Evolutionary conservation across 2,888 invertebrate genomes (phyloP), one percentile per base, ranked within the genome.

Genomic region (Drosophila falleni): DNA sequence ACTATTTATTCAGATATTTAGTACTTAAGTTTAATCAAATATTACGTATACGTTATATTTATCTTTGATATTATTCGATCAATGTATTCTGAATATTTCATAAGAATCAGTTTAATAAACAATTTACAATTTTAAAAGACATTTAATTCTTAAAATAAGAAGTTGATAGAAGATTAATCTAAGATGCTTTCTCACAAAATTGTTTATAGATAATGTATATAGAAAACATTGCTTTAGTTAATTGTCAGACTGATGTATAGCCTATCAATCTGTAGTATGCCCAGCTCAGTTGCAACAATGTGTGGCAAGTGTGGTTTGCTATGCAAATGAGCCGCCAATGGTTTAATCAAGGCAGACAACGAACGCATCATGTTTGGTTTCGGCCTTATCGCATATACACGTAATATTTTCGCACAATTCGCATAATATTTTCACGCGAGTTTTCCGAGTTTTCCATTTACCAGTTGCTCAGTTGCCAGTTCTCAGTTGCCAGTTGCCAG

Each of bases 401-500:
- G 37, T 56, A 64, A 41, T 50, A 65, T 75, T 83, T 89, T 82
- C 84, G 85, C 86, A 86, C 86, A 89, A 87, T 90, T 89, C 81
- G 88, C 90, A 89, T 70, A 49, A 89, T 84, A 87, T 71, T 86
- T 83, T 81, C 64, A 76, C 61, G 60, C 54, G 60, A 46, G 37
- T 47, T 86, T 78, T 65, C 50, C 64, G 39, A 55, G 54, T 61
- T 55, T 49, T 47, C 49, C 61, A 54, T 29, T 49, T 37, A 29
- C 54, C 53, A 53, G 35, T 49, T n/a, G n/a, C 9, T 0, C 31
- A 9, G 31, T 31, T 26, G 44, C 35, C 29, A 29, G 29, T 29
- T 29, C 9, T 0, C 31, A 9, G 31, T 31, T 31, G 1, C 1
- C 50, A 31, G 16, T 50, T 44, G 61, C 23, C 60, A 64, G 56